Evolutionary conservation across 2,888 invertebrate species (phyloP).

Genomic region (Pharmacophagus antenor): DNA sequence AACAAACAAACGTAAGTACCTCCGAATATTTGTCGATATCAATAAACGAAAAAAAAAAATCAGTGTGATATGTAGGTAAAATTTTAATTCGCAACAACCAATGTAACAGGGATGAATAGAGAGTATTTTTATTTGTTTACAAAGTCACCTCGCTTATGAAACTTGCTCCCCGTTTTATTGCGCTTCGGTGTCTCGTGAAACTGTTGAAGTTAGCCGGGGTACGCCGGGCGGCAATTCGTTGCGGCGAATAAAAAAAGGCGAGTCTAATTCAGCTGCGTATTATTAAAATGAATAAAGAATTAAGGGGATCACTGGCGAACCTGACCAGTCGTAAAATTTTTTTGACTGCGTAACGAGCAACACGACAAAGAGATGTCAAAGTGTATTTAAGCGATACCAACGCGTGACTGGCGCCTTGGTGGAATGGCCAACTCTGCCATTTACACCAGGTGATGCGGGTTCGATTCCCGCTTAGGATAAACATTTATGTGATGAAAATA

Average conservation of each 20-base stretch:
- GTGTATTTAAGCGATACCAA: no score
- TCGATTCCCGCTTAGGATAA: no score
- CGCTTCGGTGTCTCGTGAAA: slow-evolving; percentile 1
- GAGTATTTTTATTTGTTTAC: slow-evolving; percentile 18
- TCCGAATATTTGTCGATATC: no score
- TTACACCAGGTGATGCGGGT: no score
- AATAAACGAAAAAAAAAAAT: no score
- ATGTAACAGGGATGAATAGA: neutral
- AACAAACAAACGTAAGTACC: no score
- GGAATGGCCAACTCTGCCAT: no score
- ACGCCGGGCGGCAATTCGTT: slow-evolving; percentile 3
- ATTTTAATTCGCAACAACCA: no score
- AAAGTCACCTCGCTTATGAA: slow-evolving; percentile 1
- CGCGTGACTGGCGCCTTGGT: no score
- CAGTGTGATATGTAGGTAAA: no score
- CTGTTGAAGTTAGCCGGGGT: slow-evolving; percentile 10
- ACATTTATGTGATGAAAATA: no score
- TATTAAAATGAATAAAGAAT: slow-evolving; percentile 21
- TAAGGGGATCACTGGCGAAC: neutral
- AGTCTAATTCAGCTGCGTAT: slow-evolving; percentile 9
- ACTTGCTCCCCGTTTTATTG: slow-evolving; percentile 3
- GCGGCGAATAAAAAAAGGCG: slow-evolving; percentile 12
- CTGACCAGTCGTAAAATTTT: neutral
- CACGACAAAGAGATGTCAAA: no score
- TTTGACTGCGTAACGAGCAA: neutral